Conservation (phyloP, 2,888 invertebrate genomes). For the Sphaerophoria rueppellii region DNA sequence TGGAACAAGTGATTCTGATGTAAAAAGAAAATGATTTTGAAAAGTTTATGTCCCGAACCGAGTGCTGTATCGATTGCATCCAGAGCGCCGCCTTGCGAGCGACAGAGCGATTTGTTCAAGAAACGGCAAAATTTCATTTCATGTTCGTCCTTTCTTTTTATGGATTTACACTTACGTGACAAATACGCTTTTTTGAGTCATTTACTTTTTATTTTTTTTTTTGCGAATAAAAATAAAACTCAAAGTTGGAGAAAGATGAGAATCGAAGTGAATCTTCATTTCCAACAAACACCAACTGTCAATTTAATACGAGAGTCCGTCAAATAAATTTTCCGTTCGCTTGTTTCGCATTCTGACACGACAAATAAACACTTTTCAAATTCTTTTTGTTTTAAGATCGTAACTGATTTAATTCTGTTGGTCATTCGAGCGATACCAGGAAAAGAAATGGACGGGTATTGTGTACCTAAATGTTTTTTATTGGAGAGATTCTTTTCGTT, state of each 20-base stretch:
- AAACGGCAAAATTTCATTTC: constrained; percentile 63
- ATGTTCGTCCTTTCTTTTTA: constrained; percentile 63
- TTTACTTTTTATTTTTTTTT: constrained; percentile 1
- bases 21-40: constrained; percentile 61
- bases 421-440: constrained; percentile 2
- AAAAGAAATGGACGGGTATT: constrained; percentile 17
- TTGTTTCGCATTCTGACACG: not conserved
- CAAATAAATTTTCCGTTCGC: not conserved
- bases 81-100: constrained; percentile 39
- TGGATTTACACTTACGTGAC: constrained; percentile 73
- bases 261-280: constrained; percentile 26
- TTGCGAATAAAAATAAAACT: not conserved
- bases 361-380: not conserved
- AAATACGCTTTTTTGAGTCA: constrained; percentile 46
- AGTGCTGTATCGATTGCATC: constrained; percentile 31
- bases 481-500: not conserved
- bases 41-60: constrained; percentile 59
- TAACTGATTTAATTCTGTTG: constrained; percentile 12
- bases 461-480: constrained; percentile 33
- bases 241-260: not conserved
- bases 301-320: constrained; percentile 3
- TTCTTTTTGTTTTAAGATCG: not conserved
- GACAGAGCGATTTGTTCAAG: constrained; percentile 56
- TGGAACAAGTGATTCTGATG: constrained; percentile 29
- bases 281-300: constrained; percentile 11